Evolutionary conservation across 2,888 invertebrate genomes (phyloP).

Genomic region (Polydrusus cervinus): DNA sequence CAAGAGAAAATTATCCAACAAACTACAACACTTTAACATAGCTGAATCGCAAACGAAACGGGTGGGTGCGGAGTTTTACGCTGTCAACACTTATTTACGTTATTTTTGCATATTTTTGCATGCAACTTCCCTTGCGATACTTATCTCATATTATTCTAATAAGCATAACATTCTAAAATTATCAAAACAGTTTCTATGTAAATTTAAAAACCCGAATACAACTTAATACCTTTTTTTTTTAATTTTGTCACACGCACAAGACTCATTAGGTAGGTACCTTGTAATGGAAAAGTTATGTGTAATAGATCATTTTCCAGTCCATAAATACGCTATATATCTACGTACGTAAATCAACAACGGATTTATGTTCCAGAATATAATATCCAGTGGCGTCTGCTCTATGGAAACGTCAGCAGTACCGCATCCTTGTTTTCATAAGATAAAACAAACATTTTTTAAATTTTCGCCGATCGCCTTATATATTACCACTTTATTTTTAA

Average conservation of each 20-base stretch:
- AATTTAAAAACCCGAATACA: slow-evolving; percentile 43
- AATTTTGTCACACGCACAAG: slow-evolving; percentile 15
- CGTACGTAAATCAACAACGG: too few relatives aligned
- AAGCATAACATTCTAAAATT: slow-evolving; percentile 40
- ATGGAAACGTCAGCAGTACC: too few relatives aligned
- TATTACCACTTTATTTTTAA: too few relatives aligned
- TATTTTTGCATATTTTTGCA: slow-evolving; percentile 40
- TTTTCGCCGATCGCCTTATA: too few relatives aligned
- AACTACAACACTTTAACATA: neutral
- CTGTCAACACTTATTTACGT: slow-evolving; percentile 3
- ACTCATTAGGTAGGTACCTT: neutral
- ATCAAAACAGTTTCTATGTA: slow-evolving; percentile 38
- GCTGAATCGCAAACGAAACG: neutral
- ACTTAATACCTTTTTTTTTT: slow-evolving; percentile 9
- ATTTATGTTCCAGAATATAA: too few relatives aligned
- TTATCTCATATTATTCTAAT: slow-evolving; percentile 32
- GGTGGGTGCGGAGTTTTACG: neutral
- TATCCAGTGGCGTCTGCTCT: too few relatives aligned
- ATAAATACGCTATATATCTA: neutral
- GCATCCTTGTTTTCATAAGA: too few relatives aligned
- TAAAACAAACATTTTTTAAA: too few relatives aligned
- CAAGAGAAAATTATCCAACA: neutral
- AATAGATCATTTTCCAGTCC: neutral
- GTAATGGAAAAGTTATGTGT: neutral
- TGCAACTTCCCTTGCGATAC: slow-evolving; percentile 13